Evolutionary conservation across 2,113 vertebrate species (phyloP).

Genomic region (Nibea coibor): DNA sequence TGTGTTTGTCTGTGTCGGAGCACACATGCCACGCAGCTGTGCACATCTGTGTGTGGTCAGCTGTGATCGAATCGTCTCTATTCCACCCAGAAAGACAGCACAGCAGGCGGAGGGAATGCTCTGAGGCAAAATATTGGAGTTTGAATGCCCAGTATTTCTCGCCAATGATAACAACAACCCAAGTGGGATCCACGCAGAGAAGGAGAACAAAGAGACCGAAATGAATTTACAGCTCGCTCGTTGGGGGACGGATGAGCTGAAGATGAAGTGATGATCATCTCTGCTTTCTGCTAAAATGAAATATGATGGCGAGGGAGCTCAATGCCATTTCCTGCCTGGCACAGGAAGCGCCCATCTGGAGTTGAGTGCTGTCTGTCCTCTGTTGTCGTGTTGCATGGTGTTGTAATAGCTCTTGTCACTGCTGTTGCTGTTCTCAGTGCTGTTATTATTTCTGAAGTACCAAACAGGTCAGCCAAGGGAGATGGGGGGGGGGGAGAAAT

Average conservation of each 20-base stretch:
- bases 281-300: constrained; percentile 69
- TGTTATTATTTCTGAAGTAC: constrained; percentile 58
- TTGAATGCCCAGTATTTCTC: constrained; percentile 30
- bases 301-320: constrained; percentile 64
- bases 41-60: constrained; percentile 41
- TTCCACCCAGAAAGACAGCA: constrained; percentile 19
- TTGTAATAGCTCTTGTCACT: constrained; percentile 63
- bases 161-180: constrained; percentile 51
- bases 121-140: constrained; percentile 23
- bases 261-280: constrained; percentile 74
- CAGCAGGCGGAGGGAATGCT: constrained; percentile 31
- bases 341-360: constrained; percentile 78
- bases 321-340: constrained; percentile 75
- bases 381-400: constrained; percentile 50
- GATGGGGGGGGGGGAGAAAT: not conserved
- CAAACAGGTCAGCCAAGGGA: constrained; percentile 27
- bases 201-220: constrained; percentile 61
- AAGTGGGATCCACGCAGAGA: constrained; percentile 50
- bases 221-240: constrained; percentile 57
- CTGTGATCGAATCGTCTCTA: not conserved
- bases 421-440: constrained; percentile 39
- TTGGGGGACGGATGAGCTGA: constrained; percentile 45
- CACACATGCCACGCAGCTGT: not conserved
- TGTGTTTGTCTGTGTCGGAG: constrained; percentile 6
- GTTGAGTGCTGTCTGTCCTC: constrained; percentile 59